phyloP scores from a whole-genome alignment of 2,797 vertebrate species.

The Champsocephalus esox region DNA sequence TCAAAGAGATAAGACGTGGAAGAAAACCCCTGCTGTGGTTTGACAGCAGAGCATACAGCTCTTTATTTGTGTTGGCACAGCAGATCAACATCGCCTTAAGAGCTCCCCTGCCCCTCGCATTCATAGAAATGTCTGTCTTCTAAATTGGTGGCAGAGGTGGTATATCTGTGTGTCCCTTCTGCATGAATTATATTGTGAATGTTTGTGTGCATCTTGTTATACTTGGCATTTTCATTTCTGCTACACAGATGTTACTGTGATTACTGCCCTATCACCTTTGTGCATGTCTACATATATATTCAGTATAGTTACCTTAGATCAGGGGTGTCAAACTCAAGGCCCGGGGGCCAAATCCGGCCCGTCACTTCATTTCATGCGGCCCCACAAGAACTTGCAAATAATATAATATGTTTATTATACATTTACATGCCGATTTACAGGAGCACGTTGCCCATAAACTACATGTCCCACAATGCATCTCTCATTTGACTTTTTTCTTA shows the following conservation, averaged over 20 bases:
- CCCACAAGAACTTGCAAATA: too few species aligned
- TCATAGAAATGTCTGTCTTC: slow-evolving; percentile 45
- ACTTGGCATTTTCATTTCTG: slow-evolving; percentile 19
- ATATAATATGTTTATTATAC: too few species aligned
- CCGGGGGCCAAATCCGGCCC: too few species aligned
- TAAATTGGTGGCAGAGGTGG: slow-evolving; percentile 60
- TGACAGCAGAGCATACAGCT: slow-evolving; percentile 44
- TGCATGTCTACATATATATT: neutral
- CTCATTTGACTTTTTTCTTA: too few species aligned
- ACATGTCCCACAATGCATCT: too few species aligned
- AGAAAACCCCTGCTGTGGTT: slow-evolving; percentile 23
- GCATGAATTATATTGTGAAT: slow-evolving; percentile 49
- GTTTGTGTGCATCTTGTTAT: slow-evolving; percentile 32
- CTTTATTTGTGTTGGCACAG: slow-evolving; percentile 46
- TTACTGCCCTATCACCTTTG: slow-evolving; percentile 22
- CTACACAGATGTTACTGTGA: slow-evolving; percentile 12
- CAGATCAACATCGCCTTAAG: slow-evolving; percentile 50
- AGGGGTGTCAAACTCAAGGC: too few species aligned
- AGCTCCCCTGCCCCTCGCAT: slow-evolving; percentile 41
- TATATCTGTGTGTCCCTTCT: slow-evolving; percentile 47
- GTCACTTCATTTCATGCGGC: too few species aligned
- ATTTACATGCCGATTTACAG: too few species aligned
- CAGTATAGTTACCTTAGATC: neutral
- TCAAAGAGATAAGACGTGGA: slow-evolving; percentile 58
- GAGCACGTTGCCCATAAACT: too few species aligned